Evolutionary conservation across 2,888 invertebrate genomes (phyloP), one percentile per base, ranked within the genome.

Genomic region (Rhogogaster chlorosoma): DNA sequence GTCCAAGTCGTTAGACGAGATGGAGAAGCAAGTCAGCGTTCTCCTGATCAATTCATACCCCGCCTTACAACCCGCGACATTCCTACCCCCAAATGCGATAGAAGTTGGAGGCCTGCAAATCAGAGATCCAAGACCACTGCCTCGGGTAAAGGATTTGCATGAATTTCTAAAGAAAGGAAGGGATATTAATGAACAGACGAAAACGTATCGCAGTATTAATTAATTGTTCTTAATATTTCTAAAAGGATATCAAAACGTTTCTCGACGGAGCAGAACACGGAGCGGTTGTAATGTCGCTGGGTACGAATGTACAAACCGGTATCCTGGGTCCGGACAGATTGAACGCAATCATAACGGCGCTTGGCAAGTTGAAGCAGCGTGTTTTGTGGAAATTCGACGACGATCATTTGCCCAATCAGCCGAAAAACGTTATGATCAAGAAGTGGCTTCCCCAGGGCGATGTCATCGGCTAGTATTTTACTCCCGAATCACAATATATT

Each of bases 341-440:
- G 10, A 29, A 61, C 10, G 38, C 38, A 0, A 61, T 80, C 36
- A 38, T 80, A n/a, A 70, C 18, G 0, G 85, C 75, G 70, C n/a
- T 87, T 1, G 67, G 84, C 0, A 84, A 83, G 36, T 22, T 86
- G 0, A 86, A 84, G 7, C 86, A 86, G 53, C 86, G 86, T 83
- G 75, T 88, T 2, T 73, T 89, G 9, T 89, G 88, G 88, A 89
- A 89, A 26, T 78, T 87, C 38, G 87, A 88, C 29, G n/a, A 78
- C 22, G 57, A 61, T 42, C n/a, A 57, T 7, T 61, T 80, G 61
- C 9, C 3, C 22, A 4, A 61, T 5, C 18, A 80, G 36, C 80
- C 80, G 2, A 26, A 80, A 7, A 80, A 80, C 29, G 61, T 80
- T 32, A 80, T 80, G 80, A 38, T 80, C 26, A 80, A 80, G 61